A percentile compares a stretch with the other conserved stretches of the same genome.
phyloP scores from a whole-genome alignment of 2,888 invertebrate genomes.

The Dolichomitus sp. region DNA sequence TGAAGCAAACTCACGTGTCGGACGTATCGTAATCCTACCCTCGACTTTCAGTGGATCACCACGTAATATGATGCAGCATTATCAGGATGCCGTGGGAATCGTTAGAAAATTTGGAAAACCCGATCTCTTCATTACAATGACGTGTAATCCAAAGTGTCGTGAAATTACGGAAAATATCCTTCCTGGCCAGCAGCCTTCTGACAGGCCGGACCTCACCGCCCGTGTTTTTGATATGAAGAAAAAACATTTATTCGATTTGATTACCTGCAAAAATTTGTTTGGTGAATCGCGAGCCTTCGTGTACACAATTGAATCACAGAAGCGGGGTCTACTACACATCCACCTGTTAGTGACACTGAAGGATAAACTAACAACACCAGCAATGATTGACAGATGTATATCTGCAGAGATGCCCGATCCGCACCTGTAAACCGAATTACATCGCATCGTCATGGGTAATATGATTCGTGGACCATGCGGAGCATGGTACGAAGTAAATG shows the following conservation, averaged over 20 bases:
- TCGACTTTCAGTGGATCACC: slow-evolving; percentile 68
- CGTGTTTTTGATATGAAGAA: too few species aligned
- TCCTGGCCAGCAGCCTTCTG: slow-evolving; percentile 62
- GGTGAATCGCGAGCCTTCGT: slow-evolving; percentile 66
- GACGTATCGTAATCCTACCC: slow-evolving; percentile 53
- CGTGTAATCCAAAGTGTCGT: too few species aligned
- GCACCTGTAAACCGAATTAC: slow-evolving; percentile 70
- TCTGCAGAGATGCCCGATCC: slow-evolving; percentile 80
- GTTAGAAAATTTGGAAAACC: slow-evolving; percentile 66
- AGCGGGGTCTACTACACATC: slow-evolving; percentile 69
- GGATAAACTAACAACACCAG: slow-evolving; percentile 68
- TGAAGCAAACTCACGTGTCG: slow-evolving; percentile 23
- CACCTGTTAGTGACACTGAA: slow-evolving; percentile 68
- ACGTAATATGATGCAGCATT: slow-evolving; percentile 67
- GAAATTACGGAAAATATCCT: too few species aligned
- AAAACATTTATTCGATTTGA: slow-evolving; percentile 48
- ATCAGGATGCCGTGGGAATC: slow-evolving; percentile 65
- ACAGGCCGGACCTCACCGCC: slow-evolving; percentile 66
- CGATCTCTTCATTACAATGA: slow-evolving; percentile 65
- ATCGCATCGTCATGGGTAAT: slow-evolving; percentile 75
- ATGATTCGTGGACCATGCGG: too few species aligned
- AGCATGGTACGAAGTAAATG: slow-evolving; percentile 56
- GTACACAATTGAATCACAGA: slow-evolving; percentile 68
- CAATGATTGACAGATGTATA: slow-evolving; percentile 68
- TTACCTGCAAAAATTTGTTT: slow-evolving; percentile 60